phyloP scores from a whole-genome alignment of 2,113 vertebrate species.

The Regulus satrapa region DNA sequence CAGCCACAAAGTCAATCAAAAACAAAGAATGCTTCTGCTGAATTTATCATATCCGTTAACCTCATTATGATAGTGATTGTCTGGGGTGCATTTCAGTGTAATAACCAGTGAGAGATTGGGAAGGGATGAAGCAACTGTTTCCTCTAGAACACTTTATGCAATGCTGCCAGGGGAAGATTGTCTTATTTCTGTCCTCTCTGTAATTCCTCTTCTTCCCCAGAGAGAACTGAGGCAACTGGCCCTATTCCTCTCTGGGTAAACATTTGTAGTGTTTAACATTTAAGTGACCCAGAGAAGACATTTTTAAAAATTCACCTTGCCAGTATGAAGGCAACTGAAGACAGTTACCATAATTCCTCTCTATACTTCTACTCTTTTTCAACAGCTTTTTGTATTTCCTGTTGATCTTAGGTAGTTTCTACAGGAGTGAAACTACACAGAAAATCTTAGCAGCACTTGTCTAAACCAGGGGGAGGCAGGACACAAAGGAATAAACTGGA shows the following conservation, averaged over 20 bases:
- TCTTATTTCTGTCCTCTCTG: constrained; percentile 43
- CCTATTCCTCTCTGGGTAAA: neutral
- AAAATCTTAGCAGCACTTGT: neutral
- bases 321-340: neutral
- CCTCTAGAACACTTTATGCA: constrained; percentile 36
- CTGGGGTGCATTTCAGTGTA: constrained; percentile 57
- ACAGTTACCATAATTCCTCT: neutral
- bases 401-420: neutral
- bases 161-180: constrained; percentile 2
- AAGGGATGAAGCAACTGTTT: constrained; percentile 47
- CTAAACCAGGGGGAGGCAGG: rapidly evolving
- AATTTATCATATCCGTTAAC: constrained; percentile 61
- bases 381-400: neutral
- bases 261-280: neutral
- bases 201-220: constrained; percentile 21
- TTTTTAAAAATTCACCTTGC: neutral
- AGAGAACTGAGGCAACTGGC: neutral
- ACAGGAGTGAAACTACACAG: neutral
- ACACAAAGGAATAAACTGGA: neutral
- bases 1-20: constrained; percentile 49
- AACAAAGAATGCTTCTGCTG: constrained; percentile 19
- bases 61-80: constrained; percentile 64
- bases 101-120: constrained; percentile 50
- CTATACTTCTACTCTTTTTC: neutral
- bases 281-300: neutral